Conservation (phyloP, 2,113 vertebrate genomes). For the Neotoma lepida region DNA sequence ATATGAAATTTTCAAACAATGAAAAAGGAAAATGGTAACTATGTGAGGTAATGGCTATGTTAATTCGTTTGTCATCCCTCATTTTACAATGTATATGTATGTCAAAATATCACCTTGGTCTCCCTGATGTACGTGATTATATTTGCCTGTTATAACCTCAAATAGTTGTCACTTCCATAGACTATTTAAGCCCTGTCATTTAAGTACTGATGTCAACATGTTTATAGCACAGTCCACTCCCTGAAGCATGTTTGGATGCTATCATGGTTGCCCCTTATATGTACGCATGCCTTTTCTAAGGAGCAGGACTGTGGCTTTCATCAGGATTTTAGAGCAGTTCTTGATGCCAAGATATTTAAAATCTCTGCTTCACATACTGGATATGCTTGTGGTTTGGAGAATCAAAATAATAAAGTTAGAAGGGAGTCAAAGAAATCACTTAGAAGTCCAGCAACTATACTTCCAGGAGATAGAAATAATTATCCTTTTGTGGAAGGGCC, state of each 20-base stretch:
- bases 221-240: not conserved
- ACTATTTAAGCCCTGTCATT: not conserved
- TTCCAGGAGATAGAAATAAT: slow-evolving; percentile 22
- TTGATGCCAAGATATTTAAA: slow-evolving; percentile 2
- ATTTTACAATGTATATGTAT: not conserved
- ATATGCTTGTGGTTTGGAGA: slow-evolving; percentile 56
- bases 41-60: not conserved
- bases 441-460: slow-evolving; percentile 19
- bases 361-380: slow-evolving; percentile 7
- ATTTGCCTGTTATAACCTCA: too few species aligned
- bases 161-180: not conserved
- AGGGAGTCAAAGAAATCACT: slow-evolving; percentile 37
- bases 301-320: not conserved
- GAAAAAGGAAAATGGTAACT: not conserved
- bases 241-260: not conserved
- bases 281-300: not conserved
- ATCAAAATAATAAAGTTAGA: slow-evolving; percentile 63
- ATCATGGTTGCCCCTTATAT: not conserved
- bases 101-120: not conserved
- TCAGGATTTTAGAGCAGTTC: not conserved
- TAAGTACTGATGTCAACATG: too few species aligned
- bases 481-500: slow-evolving; percentile 43
- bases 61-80: not conserved
- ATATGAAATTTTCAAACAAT: not conserved
- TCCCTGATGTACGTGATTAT: not conserved